These are phyloP conservation scores for Gastrophryne carolinensis DNA, from an alignment of 2,797 vertebrate species.

Conservation along the genomic window DNA sequence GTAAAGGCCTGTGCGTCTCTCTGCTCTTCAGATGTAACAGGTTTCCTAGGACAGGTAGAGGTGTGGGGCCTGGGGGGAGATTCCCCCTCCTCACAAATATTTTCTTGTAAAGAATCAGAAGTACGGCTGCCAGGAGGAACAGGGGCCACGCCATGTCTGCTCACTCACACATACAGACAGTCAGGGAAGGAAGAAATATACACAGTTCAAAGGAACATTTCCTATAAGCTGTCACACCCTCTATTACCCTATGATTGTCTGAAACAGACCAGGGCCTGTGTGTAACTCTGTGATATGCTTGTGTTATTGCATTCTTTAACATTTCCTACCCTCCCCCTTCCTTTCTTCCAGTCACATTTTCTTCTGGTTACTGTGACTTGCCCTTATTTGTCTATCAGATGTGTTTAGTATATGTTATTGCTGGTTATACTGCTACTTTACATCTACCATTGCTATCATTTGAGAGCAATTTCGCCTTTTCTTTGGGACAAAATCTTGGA, in stretches of 20 bases:
- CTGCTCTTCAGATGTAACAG: slow-evolving; percentile 38
- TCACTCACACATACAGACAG: not conserved
- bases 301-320: not conserved
- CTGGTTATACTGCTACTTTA: no score
- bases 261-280: no score
- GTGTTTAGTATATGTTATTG: no score
- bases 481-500: no score
- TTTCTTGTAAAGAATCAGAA: not conserved
- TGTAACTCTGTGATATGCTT: not conserved
- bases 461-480: no score
- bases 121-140: not conserved
- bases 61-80: slow-evolving; percentile 37
- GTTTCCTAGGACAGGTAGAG: slow-evolving; percentile 39
- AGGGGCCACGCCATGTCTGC: slow-evolving; percentile 4
- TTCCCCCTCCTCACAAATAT: not conserved
- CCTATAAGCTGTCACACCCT: slow-evolving; percentile 23
- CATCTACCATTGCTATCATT: no score
- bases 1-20: slow-evolving; percentile 25
- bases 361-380: not conserved
- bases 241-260: not conserved
- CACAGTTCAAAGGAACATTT: slow-evolving; percentile 22
- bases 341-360: not conserved
- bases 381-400: no score
- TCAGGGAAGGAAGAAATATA: not conserved
- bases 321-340: not conserved